A percentile compares a stretch with the other conserved stretches of the same genome.
phyloP scores from a whole-genome alignment of 2,113 vertebrate species.

The Serinus canaria region DNA sequence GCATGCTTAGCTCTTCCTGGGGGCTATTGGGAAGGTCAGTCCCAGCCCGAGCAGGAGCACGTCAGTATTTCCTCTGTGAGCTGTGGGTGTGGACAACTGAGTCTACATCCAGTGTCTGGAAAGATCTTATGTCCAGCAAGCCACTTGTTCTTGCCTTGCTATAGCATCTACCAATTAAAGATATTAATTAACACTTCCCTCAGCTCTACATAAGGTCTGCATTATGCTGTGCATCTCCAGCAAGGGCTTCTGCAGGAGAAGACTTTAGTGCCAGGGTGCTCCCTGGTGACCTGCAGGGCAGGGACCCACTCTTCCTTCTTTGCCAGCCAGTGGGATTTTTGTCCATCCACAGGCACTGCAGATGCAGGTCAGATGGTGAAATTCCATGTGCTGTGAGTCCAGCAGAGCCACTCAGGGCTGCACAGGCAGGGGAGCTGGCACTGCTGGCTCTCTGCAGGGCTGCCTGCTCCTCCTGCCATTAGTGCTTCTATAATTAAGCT shows the following conservation, averaged over 20 bases:
- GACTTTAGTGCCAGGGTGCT: neutral
- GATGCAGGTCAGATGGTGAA: neutral
- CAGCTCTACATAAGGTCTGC: neutral
- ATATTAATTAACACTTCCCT: constrained; percentile 17
- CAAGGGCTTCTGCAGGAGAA: neutral
- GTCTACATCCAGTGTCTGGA: neutral
- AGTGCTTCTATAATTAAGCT: constrained; percentile 46
- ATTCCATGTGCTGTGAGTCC: neutral
- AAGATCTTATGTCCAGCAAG: neutral
- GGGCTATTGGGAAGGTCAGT: neutral
- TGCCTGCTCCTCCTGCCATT: constrained; percentile 21
- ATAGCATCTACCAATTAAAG: neutral
- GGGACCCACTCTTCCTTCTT: neutral
- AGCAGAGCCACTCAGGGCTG: neutral
- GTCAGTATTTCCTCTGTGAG: neutral
- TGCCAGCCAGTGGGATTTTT: neutral
- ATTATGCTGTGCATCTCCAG: neutral
- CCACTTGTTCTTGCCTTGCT: neutral
- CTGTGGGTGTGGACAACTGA: neutral
- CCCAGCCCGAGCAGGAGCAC: neutral
- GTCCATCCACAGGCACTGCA: neutral
- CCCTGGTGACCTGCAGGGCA: neutral
- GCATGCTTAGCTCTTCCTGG: neutral
- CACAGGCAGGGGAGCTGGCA: fast-evolving
- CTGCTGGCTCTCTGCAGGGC: neutral